Conservation (phyloP, 2,113 vertebrate genomes). For the Micronycteris hirsuta region DNA sequence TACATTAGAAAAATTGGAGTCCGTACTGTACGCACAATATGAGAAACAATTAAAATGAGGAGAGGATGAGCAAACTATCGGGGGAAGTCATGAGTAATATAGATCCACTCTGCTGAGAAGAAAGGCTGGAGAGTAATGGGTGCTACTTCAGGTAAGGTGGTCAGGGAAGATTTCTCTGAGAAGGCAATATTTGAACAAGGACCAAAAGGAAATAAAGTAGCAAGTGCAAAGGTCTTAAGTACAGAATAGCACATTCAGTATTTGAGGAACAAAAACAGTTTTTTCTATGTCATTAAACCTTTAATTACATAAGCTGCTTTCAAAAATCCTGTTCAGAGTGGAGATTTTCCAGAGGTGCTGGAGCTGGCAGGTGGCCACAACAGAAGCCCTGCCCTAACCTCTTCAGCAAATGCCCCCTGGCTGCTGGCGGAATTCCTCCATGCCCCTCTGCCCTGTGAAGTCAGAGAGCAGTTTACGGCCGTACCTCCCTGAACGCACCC, state of each 20-base stretch:
- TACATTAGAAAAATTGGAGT: not conserved
- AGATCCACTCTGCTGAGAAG: not conserved
- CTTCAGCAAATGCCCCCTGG: not conserved
- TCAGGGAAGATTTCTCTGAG: not conserved
- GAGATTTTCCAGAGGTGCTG: not conserved
- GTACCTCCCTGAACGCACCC: too few species aligned
- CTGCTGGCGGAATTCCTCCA: too few species aligned
- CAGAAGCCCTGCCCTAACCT: not conserved
- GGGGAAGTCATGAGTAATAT: not conserved
- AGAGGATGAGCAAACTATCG: not conserved
- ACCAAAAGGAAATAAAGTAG: not conserved
- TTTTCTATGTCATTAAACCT: not conserved
- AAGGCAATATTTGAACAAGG: not conserved
- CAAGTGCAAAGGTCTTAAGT: not conserved
- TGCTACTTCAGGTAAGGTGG: not conserved
- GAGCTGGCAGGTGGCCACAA: not conserved
- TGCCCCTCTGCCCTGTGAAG: not conserved
- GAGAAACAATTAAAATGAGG: not conserved
- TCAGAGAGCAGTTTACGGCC: not conserved
- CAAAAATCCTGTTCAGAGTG: not conserved
- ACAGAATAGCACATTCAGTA: not conserved
- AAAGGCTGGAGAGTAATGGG: not conserved
- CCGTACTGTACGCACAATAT: not conserved
- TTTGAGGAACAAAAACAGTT: not conserved
- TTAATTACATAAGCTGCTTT: conserved; percentile 35